These are phyloP conservation scores for Archocentrus centrarchus DNA, from an alignment of 2,113 vertebrate species.

Conservation along the genomic window DNA sequence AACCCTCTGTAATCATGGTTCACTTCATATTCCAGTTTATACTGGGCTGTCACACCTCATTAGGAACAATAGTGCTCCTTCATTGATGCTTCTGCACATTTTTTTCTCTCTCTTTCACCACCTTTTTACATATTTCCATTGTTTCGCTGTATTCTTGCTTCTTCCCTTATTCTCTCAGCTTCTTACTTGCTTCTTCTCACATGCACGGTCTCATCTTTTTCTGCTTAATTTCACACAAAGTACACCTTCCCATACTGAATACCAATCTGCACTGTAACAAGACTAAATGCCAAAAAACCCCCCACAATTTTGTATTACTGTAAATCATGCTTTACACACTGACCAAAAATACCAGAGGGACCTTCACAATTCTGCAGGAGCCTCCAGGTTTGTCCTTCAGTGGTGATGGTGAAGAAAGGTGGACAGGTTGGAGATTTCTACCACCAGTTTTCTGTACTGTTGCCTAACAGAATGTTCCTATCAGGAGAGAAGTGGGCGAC, in stretches of 20 bases:
- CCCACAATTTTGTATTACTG: background rate
- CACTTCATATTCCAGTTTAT: conserved; percentile 78
- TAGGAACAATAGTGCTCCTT: conserved; percentile 66
- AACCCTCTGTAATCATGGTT: conserved; percentile 77
- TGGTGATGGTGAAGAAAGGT: conserved; percentile 26
- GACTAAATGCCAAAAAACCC: conserved; percentile 8
- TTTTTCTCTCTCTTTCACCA: conserved; percentile 34
- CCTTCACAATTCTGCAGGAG: conserved; percentile 4
- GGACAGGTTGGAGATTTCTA: conserved; percentile 54
- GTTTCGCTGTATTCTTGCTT: conserved; percentile 10
- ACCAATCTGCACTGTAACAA: conserved; percentile 7
- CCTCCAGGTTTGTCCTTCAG: conserved; percentile 14
- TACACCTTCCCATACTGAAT: conserved; percentile 5
- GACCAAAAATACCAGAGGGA: conserved; percentile 1
- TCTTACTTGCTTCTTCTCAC: conserved; percentile 1
- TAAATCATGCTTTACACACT: background rate
- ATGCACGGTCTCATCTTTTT: conserved; percentile 20
- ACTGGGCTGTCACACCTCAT: conserved; percentile 73
- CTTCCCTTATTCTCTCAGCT: background rate
- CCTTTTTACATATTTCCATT: conserved; percentile 21
- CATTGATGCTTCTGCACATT: conserved; percentile 68
- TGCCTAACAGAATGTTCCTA: conserved; percentile 63
- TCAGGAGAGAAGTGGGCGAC: conserved; percentile 71
- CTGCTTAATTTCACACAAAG: conserved; percentile 15
- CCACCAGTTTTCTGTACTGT: conserved; percentile 47